Evolutionary conservation across 2,888 invertebrate genomes (phyloP).

Genomic region (Ametastegia equiseti): DNA sequence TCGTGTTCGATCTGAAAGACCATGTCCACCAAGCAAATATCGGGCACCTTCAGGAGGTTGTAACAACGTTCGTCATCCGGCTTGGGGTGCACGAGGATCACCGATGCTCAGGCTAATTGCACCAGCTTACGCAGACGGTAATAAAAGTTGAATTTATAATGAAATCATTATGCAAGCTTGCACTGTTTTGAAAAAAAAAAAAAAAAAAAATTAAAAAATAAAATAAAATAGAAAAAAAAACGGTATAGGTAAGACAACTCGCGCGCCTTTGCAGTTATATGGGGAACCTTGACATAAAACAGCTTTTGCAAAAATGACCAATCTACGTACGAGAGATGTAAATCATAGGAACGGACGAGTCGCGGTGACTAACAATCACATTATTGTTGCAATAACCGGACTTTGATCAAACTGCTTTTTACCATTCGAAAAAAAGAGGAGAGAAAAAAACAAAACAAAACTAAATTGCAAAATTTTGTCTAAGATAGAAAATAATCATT

Average conservation of each 20-base stretch:
- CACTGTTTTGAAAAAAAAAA: not conserved
- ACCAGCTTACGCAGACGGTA: conserved; percentile 87
- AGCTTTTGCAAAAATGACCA: conserved; percentile 7
- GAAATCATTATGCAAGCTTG: not conserved
- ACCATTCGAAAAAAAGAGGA: not conserved
- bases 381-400: not conserved
- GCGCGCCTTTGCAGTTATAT: not conserved
- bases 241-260: not conserved
- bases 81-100: conserved; percentile 90
- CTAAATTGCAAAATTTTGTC: too few relatives aligned
- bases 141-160: conserved; percentile 63
- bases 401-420: not conserved
- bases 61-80: conserved; percentile 91
- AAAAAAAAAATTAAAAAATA: too few relatives aligned
- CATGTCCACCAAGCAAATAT: conserved; percentile 90
- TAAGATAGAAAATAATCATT: too few relatives aligned
- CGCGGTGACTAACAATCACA: not conserved
- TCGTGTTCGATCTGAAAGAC: conserved; percentile 75
- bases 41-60: conserved; percentile 90
- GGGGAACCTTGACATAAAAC: conserved; percentile 26
- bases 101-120: conserved; percentile 86
- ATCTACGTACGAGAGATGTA: not conserved
- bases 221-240: too few relatives aligned
- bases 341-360: not conserved
- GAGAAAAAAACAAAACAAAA: too few relatives aligned